Base-by-base conservation (phyloP, 2,113 vertebrate species). In the Strix uralensis region DNA sequence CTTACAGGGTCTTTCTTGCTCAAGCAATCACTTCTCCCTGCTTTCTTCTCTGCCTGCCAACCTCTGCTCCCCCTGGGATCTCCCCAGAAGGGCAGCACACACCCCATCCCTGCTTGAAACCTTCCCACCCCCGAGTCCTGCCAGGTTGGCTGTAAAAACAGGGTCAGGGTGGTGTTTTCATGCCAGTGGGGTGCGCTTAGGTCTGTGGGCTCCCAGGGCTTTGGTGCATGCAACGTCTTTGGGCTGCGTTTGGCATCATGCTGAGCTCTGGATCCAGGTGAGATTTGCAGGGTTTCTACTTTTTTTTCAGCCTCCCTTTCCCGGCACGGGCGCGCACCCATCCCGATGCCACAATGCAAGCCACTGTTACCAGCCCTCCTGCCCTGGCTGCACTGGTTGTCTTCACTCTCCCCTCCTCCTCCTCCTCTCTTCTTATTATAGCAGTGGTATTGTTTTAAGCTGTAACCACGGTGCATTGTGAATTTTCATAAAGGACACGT, bases 401-500 rank as follows among this genome's bases (percentile, higher is more conserved):
- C 55, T 20, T 27, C 16, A 32, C 61, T 93, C 57, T 90, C 72
- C 94, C 74, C 36, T 90, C 81, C 90, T 77, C 57, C 92, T 93
- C 84, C 88, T 81, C 55, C 86, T 51, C 47, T 49, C 63, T 42
- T 84, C 96, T 91, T 78, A 36, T 86, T 81, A 49, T 80, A 92
- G 90, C 86, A 52, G 29, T 32, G 2, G 46, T 38, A 87, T 91
- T 85, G 93, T 95, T 97, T 96, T 66, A 86, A 96, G 94, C 96
- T 55, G 83, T 58, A 87, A 91, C 21, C 63, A 20, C 18, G 1
- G 49, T 11, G 81, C 92, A 82, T 58, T 96, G 81, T 96, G 92
- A 54, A 96, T 96, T 95, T 94, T 92, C 96, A 98, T 96, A 96
- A 97, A 96, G 96, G 93, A 94, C 51, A 51, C 86, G 92, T 96